phyloP scores from a whole-genome alignment of 2,797 vertebrate species.

The Crax fasciolata region DNA sequence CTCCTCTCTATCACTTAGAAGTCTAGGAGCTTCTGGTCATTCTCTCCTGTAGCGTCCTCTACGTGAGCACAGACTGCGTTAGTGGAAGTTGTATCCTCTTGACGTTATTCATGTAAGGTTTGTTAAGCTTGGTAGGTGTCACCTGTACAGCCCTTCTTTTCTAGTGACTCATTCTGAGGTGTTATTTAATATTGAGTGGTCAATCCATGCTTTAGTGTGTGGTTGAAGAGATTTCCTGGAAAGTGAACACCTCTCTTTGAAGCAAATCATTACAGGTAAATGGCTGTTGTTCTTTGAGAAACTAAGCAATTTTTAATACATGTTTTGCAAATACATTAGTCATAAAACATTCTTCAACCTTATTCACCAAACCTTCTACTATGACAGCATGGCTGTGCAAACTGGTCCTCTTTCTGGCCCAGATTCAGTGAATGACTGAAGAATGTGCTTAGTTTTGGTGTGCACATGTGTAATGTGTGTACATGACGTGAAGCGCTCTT shows the following conservation, averaged over 20 bases:
- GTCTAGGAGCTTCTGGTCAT: not conserved
- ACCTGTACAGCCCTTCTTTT: not conserved
- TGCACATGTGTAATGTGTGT: not conserved
- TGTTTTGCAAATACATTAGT: constrained; percentile 10
- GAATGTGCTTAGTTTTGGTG: not conserved
- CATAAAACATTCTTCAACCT: constrained; percentile 12
- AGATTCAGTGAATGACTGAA: not conserved
- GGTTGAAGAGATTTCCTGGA: not conserved
- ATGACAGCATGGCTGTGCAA: not conserved
- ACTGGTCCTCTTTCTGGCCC: not conserved
- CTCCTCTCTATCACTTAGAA: not conserved
- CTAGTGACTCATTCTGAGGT: not conserved
- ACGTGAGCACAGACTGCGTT: rapidly evolving
- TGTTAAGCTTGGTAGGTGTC: not conserved
- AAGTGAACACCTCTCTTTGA: not conserved
- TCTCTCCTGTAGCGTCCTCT: not conserved
- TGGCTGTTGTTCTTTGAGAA: not conserved
- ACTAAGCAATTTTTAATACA: not conserved
- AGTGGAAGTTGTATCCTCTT: not conserved
- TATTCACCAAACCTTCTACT: not conserved
- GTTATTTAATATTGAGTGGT: not conserved
- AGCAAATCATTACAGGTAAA: not conserved
- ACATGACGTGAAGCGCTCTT: not conserved
- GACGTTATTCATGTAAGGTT: constrained; percentile 25
- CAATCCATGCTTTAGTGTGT: not conserved